phyloP scores from a whole-genome alignment of 2,113 vertebrate species.

The Pao palembangensis region DNA sequence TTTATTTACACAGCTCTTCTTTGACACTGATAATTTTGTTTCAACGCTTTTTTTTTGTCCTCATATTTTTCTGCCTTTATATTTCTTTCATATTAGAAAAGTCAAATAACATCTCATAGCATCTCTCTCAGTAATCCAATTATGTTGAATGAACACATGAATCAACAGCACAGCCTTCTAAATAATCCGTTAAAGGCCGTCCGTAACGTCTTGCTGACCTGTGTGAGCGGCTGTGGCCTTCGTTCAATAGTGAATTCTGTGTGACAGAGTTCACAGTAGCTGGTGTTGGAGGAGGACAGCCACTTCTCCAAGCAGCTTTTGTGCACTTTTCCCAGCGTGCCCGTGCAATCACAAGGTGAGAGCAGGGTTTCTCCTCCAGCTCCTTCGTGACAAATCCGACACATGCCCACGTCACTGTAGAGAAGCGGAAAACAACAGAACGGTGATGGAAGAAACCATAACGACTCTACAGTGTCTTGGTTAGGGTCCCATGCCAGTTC shows the following conservation, averaged over 20 bases:
- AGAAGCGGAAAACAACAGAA: neutral
- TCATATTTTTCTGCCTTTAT: too few species aligned
- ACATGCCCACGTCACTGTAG: slow-evolving; percentile 90
- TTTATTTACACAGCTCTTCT: too few species aligned
- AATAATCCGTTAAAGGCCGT: too few species aligned
- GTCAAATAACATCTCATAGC: too few species aligned
- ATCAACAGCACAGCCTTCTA: neutral
- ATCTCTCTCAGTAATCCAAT: too few species aligned
- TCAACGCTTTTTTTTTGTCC: too few species aligned
- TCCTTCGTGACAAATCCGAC: slow-evolving; percentile 97
- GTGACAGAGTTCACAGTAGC: slow-evolving; percentile 98
- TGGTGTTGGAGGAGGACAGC: slow-evolving; percentile 98
- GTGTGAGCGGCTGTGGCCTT: slow-evolving; percentile 89
- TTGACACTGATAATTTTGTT: neutral
- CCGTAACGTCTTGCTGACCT: slow-evolving; percentile 77
- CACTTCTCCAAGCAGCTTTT: slow-evolving; percentile 97
- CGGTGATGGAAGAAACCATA: slow-evolving; percentile 3
- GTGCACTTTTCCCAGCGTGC: slow-evolving; percentile 95
- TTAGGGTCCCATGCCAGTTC: neutral
- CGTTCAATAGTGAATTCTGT: slow-evolving; percentile 95
- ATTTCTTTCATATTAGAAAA: too few species aligned
- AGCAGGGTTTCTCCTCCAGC: slow-evolving; percentile 87
- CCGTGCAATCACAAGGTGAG: slow-evolving; percentile 92
- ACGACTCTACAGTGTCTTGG: neutral
- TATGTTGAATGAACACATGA: neutral